phyloP scores from a whole-genome alignment of 2,888 invertebrate species.

The Melikaiella ostensackeni region DNA sequence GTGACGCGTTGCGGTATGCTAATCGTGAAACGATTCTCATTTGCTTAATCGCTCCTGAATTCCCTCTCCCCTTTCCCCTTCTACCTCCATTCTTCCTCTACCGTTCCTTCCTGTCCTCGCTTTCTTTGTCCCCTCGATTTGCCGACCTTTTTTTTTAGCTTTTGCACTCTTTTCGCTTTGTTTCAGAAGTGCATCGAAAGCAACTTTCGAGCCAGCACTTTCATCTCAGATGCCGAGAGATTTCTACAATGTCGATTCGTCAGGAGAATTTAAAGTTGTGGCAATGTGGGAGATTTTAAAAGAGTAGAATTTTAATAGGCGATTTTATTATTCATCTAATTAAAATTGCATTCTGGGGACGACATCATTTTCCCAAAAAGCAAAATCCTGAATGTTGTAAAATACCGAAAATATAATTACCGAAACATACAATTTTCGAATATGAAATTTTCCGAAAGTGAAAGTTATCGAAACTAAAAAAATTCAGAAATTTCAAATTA shows the following conservation, averaged over 20 bases:
- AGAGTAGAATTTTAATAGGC: neutral
- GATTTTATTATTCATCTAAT: no score
- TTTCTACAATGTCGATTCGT: slow-evolving; percentile 32
- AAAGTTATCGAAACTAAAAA: no score
- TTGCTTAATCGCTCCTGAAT: slow-evolving; percentile 60
- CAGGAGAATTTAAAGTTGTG: slow-evolving; percentile 1
- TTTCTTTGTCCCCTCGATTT: slow-evolving; percentile 37
- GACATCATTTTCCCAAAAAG: no score
- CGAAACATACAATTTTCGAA: no score
- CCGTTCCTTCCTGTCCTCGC: slow-evolving; percentile 5
- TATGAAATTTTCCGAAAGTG: no score
- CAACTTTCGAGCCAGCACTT: slow-evolving; percentile 38
- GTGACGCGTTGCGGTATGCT: slow-evolving; percentile 65
- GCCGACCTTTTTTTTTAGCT: slow-evolving; percentile 18
- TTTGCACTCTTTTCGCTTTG: slow-evolving; percentile 37
- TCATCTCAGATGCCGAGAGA: slow-evolving; percentile 19
- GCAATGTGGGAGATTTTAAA: neutral
- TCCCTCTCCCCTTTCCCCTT: slow-evolving; percentile 21
- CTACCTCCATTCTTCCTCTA: neutral
- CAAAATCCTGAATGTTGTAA: no score
- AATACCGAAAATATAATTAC: no score
- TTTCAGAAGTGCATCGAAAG: slow-evolving; percentile 35
- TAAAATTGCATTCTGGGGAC: no score
- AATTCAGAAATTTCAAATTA: no score
- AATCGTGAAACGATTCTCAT: slow-evolving; percentile 63